phyloP scores from a whole-genome alignment of 2,797 vertebrate species.

The Poeciliopsis turneri region DNA sequence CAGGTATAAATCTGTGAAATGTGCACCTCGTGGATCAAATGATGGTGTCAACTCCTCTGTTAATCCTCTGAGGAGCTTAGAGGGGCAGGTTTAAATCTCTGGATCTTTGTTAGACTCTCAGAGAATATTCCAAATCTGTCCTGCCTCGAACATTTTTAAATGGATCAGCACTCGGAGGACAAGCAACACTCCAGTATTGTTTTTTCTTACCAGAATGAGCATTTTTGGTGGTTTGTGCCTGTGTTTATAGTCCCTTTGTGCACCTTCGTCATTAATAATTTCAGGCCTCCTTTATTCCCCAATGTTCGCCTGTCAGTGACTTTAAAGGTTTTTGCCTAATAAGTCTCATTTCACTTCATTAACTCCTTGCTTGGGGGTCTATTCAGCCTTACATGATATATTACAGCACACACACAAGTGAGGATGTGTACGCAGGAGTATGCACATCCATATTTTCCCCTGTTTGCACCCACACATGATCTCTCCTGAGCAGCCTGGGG shows the following conservation, averaged over 20 bases:
- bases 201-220: conserved; percentile 13
- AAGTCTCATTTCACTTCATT: conserved; percentile 86
- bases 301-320: conserved; percentile 73
- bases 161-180: not conserved
- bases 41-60: conserved; percentile 43
- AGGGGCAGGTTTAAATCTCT: conserved; percentile 7
- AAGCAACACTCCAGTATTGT: not conserved
- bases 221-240: conserved; percentile 8
- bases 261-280: conserved; percentile 62
- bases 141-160: conserved; percentile 12
- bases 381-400: conserved; percentile 80
- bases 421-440: conserved; percentile 32
- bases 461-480: conserved; percentile 15
- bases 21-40: conserved; percentile 51
- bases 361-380: conserved; percentile 81
- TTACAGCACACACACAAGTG: conserved; percentile 64
- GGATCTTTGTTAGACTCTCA: not conserved
- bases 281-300: conserved; percentile 63
- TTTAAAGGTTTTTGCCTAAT: conserved; percentile 81
- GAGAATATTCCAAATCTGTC: not conserved
- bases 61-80: conserved; percentile 39
- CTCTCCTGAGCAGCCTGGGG: conserved; percentile 57
- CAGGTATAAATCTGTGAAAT: conserved; percentile 52
- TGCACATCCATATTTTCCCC: conserved; percentile 33
- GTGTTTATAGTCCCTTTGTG: conserved; percentile 40